These are phyloP conservation scores for Xiphydria camelus DNA, from an alignment of 2,888 invertebrate species.

Conservation along the genomic window DNA sequence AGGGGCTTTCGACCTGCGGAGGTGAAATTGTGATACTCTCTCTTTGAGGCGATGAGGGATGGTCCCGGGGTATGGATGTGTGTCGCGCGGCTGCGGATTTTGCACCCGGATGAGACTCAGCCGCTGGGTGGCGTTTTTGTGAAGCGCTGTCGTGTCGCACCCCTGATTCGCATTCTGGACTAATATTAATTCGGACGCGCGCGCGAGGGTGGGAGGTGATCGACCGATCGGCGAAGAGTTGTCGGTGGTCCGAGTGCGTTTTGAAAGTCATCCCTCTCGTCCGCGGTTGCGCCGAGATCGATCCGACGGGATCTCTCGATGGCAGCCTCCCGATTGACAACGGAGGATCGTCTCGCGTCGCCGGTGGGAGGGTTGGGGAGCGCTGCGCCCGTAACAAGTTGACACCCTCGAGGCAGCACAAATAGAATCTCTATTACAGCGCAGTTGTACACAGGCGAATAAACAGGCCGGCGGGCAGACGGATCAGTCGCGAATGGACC, in stretches of 20 bases:
- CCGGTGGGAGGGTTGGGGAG: too few species aligned
- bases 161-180: too few species aligned
- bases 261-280: too few species aligned
- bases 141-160: too few species aligned
- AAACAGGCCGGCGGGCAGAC: not conserved
- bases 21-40: slow-evolving; percentile 51
- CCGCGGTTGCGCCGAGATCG: too few species aligned
- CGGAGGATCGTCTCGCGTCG: too few species aligned
- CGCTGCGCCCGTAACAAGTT: slow-evolving; percentile 45
- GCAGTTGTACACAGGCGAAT: slow-evolving; percentile 39
- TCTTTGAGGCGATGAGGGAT: slow-evolving; percentile 20
- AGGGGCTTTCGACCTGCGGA: slow-evolving; percentile 35
- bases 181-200: too few species aligned
- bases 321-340: too few species aligned
- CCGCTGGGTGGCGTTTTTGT: too few species aligned
- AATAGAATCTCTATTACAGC: slow-evolving; percentile 55
- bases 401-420: slow-evolving; percentile 55
- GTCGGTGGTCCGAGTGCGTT: too few species aligned
- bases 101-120: slow-evolving; percentile 29
- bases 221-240: too few species aligned
- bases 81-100: slow-evolving; percentile 20
- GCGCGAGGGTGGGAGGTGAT: slow-evolving; percentile 18
- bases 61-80: not conserved
- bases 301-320: too few species aligned
- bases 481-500: not conserved